phyloP scores from a whole-genome alignment of 2,888 invertebrate species.

The Cantharis nigra region DNA sequence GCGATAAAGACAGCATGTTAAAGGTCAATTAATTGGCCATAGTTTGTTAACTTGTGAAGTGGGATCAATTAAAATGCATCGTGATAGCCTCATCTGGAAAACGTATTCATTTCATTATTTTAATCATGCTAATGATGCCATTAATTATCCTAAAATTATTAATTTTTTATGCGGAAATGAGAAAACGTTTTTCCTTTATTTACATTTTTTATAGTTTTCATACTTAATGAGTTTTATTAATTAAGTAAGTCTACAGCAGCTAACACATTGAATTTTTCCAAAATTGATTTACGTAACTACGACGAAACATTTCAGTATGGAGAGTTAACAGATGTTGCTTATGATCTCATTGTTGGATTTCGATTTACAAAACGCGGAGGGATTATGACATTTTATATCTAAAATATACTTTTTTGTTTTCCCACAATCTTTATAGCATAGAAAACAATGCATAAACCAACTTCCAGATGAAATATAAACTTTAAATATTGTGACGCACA shows the following conservation, averaged over 20 bases:
- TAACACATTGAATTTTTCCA: neutral
- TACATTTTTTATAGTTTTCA: neutral
- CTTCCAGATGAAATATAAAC: too few species aligned
- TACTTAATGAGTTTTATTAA: neutral
- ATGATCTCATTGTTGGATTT: neutral
- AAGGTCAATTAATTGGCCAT: neutral
- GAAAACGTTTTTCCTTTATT: neutral
- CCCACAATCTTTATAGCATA: neutral
- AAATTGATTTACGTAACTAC: neutral
- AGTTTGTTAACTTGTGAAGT: neutral
- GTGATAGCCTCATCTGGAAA: neutral
- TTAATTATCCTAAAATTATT: neutral
- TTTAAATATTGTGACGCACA: too few species aligned
- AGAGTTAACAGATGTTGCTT: neutral
- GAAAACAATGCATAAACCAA: too few species aligned
- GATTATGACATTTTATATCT: neutral
- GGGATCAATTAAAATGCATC: neutral
- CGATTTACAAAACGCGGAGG: neutral
- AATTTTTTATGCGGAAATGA: neutral
- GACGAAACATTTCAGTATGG: neutral
- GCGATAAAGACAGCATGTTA: neutral
- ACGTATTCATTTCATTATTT: neutral
- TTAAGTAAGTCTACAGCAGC: neutral
- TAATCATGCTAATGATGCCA: neutral
- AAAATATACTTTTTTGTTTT: neutral